Conservation (phyloP, 2,888 invertebrate genomes). For the Nemotelus pantherinus region DNA sequence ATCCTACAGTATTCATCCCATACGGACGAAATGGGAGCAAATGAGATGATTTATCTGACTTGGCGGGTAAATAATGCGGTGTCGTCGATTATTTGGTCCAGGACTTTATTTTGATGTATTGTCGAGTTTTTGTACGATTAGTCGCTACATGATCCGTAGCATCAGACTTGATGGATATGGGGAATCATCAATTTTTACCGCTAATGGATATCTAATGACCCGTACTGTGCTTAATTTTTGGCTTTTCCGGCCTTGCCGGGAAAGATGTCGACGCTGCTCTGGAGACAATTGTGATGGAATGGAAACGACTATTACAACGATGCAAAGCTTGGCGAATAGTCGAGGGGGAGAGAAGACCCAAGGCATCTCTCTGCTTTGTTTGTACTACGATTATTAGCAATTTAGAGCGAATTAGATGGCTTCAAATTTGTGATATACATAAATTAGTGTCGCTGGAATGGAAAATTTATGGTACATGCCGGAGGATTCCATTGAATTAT, state of each 20-base stretch:
- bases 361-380: conserved; percentile 1
- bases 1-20: neutral
- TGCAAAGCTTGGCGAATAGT: neutral
- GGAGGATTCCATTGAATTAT: conserved; percentile 24
- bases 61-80: conserved; percentile 50
- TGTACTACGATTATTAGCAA: conserved; percentile 33
- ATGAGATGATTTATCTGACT: conserved; percentile 51
- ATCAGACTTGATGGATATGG: conserved; percentile 45
- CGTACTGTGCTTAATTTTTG: conserved; percentile 47
- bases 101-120: conserved; percentile 51
- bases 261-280: neutral
- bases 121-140: conserved; percentile 50
- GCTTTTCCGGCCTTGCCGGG: neutral
- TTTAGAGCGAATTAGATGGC: conserved; percentile 32
- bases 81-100: conserved; percentile 48
- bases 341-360: neutral
- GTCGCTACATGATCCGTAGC: conserved; percentile 49
- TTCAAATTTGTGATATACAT: conserved; percentile 36
- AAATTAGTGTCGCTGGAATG: conserved; percentile 22
- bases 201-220: conserved; percentile 50
- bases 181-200: conserved; percentile 47
- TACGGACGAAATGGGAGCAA: conserved; percentile 36
- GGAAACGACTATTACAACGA: neutral
- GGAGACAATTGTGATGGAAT: neutral
- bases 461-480: conserved; percentile 32